Percentiles rank a stretch among this genome's conserved stretches.
Evolutionary conservation across 2,888 invertebrate genomes (phyloP).

Genomic region (Ochropleura leucogaster): DNA sequence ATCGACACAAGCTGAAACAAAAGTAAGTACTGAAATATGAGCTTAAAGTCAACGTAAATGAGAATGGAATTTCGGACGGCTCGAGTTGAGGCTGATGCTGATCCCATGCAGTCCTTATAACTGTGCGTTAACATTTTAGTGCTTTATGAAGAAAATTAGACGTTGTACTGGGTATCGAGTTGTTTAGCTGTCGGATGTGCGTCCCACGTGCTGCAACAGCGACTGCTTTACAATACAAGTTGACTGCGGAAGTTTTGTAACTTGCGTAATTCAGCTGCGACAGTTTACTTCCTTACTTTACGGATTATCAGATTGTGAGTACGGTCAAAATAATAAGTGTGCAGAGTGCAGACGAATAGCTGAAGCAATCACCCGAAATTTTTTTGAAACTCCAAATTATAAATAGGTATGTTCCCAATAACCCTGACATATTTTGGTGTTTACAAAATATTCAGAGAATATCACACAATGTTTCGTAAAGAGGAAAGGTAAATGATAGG

Average conservation of each 20-base stretch:
- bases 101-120: neutral
- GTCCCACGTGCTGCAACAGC: neutral
- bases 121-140: neutral
- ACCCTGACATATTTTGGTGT: neutral
- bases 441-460: neutral
- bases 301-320: neutral
- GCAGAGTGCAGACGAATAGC: no score
- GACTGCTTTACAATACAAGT: neutral
- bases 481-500: neutral
- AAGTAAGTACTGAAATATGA: conserved; percentile 4
- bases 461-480: neutral
- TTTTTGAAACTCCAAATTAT: neutral
- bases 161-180: neutral
- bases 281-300: conserved; percentile 24
- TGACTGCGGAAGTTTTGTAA: conserved; percentile 6
- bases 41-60: neutral
- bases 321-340: conserved; percentile 6
- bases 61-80: neutral
- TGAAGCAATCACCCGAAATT: neutral
- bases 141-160: no score
- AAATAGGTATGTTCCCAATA: no score
- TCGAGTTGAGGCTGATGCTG: neutral
- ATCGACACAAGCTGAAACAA: no score
- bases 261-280: conserved; percentile 19
- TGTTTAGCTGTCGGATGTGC: neutral